A percentile compares a stretch with the other conserved stretches of the same genome.
Evolutionary conservation across 2,113 vertebrate species (phyloP).

Genomic region (Egretta garzetta): DNA sequence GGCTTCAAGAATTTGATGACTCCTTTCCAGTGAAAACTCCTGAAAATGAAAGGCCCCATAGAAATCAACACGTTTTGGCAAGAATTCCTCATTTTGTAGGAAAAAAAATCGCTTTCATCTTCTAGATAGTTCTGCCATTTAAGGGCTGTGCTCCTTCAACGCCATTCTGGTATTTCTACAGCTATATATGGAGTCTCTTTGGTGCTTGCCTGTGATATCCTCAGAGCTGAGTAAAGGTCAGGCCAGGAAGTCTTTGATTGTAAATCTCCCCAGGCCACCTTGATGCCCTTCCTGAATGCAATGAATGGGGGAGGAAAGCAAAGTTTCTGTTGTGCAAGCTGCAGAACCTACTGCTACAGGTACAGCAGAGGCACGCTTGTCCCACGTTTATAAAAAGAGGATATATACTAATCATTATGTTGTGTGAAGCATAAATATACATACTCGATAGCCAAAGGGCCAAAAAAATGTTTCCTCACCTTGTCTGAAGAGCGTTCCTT

Average conservation of each 20-base stretch:
- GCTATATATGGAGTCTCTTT: slow-evolving; percentile 43
- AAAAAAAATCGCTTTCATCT: not conserved
- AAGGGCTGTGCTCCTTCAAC: not conserved
- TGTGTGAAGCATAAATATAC: not conserved
- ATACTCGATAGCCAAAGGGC: not conserved
- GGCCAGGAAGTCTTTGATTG: slow-evolving; percentile 49
- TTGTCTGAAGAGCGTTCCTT: not conserved
- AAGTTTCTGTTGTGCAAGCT: not conserved
- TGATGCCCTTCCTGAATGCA: slow-evolving; percentile 41
- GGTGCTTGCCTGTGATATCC: slow-evolving; percentile 10
- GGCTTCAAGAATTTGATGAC: not conserved
- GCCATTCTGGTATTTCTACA: not conserved
- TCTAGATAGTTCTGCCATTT: slow-evolving; percentile 14
- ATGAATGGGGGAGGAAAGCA: not conserved
- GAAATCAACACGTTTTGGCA: not conserved
- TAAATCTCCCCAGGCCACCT: slow-evolving; percentile 34
- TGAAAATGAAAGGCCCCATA: not conserved
- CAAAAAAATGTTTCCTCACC: not conserved
- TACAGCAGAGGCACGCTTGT: not conserved
- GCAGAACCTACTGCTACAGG: not conserved
- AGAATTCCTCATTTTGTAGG: not conserved
- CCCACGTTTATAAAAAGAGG: not conserved
- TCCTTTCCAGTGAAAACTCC: not conserved
- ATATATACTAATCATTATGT: not conserved
- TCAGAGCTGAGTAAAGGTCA: slow-evolving; percentile 13